Evolutionary conservation across 2,113 vertebrate genomes (phyloP), one percentile per base, ranked within the genome.

Genomic region (Antennarius striatus): DNA sequence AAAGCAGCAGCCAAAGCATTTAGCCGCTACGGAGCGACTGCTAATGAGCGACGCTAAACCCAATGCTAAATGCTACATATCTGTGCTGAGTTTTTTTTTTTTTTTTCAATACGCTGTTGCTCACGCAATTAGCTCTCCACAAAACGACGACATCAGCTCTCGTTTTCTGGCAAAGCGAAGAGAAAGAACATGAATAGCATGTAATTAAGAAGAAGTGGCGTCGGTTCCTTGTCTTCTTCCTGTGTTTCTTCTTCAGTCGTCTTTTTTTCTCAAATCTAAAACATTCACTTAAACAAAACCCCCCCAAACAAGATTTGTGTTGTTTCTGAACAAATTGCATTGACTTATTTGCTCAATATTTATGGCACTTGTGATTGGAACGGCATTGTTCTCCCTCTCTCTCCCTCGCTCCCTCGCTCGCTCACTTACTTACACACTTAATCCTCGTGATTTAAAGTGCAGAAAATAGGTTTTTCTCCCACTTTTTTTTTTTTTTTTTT

Each of bases 91-190:
- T 82, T 80, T 76, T 70, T 68, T 67, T 76, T 80, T 82, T 76
- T 71, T 55, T 2, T 61, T 65, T 75, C 47, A 58, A 32, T 71
- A 45, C 77, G 71, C 45, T 87, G 77, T 81, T 87, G 69, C 83
- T 88, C 84, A 48, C 75, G 84, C 91, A 90, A 92, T 89, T 89
- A 91, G 88, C 72, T 74, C 83, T 81, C 80, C 54, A 46, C 81
- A 81, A 90, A 89, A 89, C 59, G 76, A 84, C 89, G 69, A 85
- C 88, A 85, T 88, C 86, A 86, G 83, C 90, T 90, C 88, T 88
- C 68, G 71, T 90, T 91, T 84, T 80, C 85, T 80, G 73, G 87
- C 88, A 82, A 70, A 83, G 81, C 69, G 87, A 86, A 87, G 85
- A 84, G 75, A 84, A 63, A 53, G 70, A 86, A 78, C 78, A 88